Conservation (phyloP, 2,797 vertebrate genomes). For the Onychomys torridus region DNA sequence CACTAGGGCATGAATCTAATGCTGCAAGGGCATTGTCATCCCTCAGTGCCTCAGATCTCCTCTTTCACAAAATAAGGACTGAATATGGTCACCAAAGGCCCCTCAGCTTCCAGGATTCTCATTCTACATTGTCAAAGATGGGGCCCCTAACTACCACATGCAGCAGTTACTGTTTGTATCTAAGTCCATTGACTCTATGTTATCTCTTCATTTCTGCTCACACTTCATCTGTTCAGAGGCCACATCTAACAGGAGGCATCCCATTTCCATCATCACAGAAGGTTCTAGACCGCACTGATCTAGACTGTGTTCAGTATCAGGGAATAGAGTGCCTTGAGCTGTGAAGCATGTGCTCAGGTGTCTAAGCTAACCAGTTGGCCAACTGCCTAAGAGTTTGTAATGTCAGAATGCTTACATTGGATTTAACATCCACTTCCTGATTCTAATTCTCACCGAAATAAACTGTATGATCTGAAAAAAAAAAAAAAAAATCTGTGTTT, state of each 20-base stretch:
- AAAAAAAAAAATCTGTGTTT: too few species aligned
- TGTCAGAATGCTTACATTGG: not conserved
- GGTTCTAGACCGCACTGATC: too few species aligned
- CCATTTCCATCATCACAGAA: not conserved
- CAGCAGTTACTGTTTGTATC: not conserved
- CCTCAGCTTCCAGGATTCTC: not conserved
- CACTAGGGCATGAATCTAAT: not conserved
- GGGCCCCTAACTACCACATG: not conserved
- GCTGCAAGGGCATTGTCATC: rapidly evolving
- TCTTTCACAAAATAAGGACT: not conserved
- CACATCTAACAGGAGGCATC: not conserved
- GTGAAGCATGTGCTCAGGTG: not conserved
- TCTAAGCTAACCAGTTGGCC: not conserved
- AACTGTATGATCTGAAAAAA: not conserved
- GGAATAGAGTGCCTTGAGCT: too few species aligned
- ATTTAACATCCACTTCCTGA: not conserved
- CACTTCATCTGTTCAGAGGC: not conserved
- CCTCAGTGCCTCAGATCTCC: not conserved
- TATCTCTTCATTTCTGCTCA: not conserved
- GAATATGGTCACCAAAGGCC: not conserved
- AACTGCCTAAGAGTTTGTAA: not conserved
- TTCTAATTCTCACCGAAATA: not conserved
- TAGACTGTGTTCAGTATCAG: too few species aligned
- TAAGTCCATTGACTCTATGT: not conserved
- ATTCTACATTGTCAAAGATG: rapidly evolving